Evolutionary conservation across 2,888 invertebrate species (phyloP).

Genomic region (Hemaris fuciformis): DNA sequence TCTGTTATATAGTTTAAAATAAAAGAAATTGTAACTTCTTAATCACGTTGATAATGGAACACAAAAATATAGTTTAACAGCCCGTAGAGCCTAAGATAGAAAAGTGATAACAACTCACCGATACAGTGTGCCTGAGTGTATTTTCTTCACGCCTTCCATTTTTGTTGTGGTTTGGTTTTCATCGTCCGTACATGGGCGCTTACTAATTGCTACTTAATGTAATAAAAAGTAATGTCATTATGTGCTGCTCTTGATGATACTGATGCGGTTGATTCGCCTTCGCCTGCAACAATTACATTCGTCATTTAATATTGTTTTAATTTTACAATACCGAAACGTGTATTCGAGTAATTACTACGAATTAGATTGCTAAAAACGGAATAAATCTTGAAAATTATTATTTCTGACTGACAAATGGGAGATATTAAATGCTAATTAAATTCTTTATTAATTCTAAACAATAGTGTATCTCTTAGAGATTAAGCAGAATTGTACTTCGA

Average conservation of each 20-base stretch:
- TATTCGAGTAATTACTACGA: neutral
- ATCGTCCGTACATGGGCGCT: slow-evolving; percentile 55
- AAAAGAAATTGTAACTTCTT: too few relatives aligned
- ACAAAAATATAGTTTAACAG: too few relatives aligned
- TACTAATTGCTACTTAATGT: slow-evolving; percentile 55
- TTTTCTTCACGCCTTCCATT: slow-evolving; percentile 80
- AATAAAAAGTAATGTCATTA: slow-evolving; percentile 61
- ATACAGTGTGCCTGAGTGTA: slow-evolving; percentile 77
- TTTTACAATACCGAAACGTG: neutral
- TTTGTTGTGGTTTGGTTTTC: slow-evolving; percentile 61
- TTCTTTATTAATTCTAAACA: too few relatives aligned
- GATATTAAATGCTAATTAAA: too few relatives aligned
- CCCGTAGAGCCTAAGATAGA: neutral
- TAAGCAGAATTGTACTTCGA: too few relatives aligned
- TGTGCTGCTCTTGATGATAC: slow-evolving; percentile 44
- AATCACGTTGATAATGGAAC: too few relatives aligned
- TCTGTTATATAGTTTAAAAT: too few relatives aligned
- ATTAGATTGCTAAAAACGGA: neutral
- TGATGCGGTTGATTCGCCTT: slow-evolving; percentile 29
- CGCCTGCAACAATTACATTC: slow-evolving; percentile 42
- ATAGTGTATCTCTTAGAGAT: too few relatives aligned
- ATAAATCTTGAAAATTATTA: too few relatives aligned
- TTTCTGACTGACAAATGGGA: too few relatives aligned
- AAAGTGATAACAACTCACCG: slow-evolving; percentile 57
- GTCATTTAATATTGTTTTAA: neutral